These are phyloP conservation scores for Micrastur ruficollis DNA, from an alignment of 2,797 vertebrate species.

Conservation along the genomic window DNA sequence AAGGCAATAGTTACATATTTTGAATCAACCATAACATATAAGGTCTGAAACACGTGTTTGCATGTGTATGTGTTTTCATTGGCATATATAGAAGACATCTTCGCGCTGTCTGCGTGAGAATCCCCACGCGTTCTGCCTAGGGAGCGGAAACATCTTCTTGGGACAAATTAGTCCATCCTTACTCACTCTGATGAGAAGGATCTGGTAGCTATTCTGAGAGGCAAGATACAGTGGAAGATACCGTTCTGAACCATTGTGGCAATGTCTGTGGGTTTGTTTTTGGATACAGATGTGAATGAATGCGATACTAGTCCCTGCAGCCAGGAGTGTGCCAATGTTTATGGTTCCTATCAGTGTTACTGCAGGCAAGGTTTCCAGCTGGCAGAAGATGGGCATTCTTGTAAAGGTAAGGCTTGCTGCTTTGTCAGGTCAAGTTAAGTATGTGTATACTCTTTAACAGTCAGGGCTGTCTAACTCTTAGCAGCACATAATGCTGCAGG, in stretches of 20 bases:
- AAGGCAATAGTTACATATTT: background rate
- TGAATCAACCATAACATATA: background rate
- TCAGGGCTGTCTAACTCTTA: background rate
- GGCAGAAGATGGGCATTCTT: slow-evolving; percentile 89
- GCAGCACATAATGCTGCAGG: background rate
- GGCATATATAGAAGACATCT: background rate
- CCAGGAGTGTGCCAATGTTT: slow-evolving; percentile 96
- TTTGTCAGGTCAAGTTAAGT: background rate
- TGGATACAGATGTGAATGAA: slow-evolving; percentile 87
- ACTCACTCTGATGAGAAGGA: background rate
- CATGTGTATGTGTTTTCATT: background rate
- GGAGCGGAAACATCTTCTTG: background rate
- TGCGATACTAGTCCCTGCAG: slow-evolving; percentile 88
- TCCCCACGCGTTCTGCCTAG: background rate
- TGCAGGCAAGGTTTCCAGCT: slow-evolving; percentile 92
- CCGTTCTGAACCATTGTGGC: background rate
- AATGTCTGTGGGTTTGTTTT: background rate
- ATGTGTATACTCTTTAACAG: background rate
- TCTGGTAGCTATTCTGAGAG: background rate
- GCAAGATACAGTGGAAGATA: background rate
- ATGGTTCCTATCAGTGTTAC: slow-evolving; percentile 98
- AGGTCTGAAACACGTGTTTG: background rate
- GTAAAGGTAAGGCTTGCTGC: slow-evolving; percentile 81
- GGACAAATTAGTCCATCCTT: background rate
- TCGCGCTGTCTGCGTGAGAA: background rate